phyloP scores from a whole-genome alignment of 92 coral and sea anemone genomes.

The Palythoa grandis region DNA sequence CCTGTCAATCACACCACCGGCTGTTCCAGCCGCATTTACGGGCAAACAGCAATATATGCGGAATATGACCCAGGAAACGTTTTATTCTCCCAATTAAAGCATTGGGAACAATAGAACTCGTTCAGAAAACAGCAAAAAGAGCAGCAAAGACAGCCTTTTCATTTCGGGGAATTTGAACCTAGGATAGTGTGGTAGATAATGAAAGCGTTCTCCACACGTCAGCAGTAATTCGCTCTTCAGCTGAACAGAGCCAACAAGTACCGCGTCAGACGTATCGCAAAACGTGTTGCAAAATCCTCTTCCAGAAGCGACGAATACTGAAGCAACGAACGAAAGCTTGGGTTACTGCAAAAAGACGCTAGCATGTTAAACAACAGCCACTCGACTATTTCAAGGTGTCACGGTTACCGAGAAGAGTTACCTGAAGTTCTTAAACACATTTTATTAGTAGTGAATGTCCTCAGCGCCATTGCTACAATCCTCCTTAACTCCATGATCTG shows the following conservation, averaged over 20 bases:
- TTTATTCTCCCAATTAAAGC: neutral
- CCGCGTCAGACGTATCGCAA: neutral
- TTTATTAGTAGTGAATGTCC: neutral
- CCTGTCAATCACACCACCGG: neutral
- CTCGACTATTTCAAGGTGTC: neutral
- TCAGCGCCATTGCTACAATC: neutral
- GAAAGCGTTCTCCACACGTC: neutral
- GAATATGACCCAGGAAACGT: neutral
- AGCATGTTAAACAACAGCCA: neutral
- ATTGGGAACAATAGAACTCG: neutral
- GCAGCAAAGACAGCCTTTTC: neutral
- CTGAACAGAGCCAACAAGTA: neutral
- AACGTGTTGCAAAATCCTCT: neutral
- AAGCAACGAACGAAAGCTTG: neutral
- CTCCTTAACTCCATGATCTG: slow-evolving; percentile 19
- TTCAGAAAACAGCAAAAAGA: neutral
- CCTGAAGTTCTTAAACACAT: neutral
- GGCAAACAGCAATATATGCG: neutral
- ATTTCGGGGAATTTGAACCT: neutral
- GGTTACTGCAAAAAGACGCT: neutral
- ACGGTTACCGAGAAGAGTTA: neutral
- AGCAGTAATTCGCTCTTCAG: neutral
- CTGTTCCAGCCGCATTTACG: neutral
- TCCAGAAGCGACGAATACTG: neutral
- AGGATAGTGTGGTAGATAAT: neutral